Evolutionary conservation across 2,888 invertebrate genomes (phyloP).

Genomic region (Cryptus viduatorius): DNA sequence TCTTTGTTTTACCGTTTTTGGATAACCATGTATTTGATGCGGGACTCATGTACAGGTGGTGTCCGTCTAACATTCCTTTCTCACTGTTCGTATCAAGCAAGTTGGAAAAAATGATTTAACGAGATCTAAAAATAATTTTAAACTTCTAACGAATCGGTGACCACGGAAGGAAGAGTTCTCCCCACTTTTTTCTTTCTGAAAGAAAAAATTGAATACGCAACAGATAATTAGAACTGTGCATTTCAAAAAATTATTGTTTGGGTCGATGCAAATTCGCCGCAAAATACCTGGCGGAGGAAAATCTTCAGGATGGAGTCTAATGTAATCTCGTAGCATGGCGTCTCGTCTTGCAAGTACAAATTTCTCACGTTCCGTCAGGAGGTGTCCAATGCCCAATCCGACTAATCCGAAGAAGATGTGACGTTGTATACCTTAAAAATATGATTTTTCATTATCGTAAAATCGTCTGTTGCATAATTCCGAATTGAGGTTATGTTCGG

Average conservation of each 20-base stretch:
- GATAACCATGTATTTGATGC: slow-evolving; percentile 54
- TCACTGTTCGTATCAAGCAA: slow-evolving; percentile 32
- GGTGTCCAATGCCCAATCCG: slow-evolving; percentile 64
- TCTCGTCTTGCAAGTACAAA: slow-evolving; percentile 71
- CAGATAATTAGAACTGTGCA: neutral
- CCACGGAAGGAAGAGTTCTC: slow-evolving; percentile 76
- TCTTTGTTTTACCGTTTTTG: neutral
- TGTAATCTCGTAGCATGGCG: slow-evolving; percentile 77
- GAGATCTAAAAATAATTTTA: slow-evolving; percentile 62
- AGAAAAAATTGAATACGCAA: slow-evolving; percentile 30
- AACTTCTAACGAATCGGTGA: slow-evolving; percentile 76
- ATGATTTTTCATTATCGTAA: slow-evolving; percentile 5
- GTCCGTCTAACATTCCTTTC: slow-evolving; percentile 49
- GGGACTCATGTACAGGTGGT: slow-evolving; percentile 60
- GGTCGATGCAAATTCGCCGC: neutral
- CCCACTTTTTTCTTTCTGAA: slow-evolving; percentile 74
- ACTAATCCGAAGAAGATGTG: slow-evolving; percentile 28
- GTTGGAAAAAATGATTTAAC: slow-evolving; percentile 53
- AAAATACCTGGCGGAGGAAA: slow-evolving; percentile 79
- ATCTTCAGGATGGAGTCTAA: slow-evolving; percentile 80
- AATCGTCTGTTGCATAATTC: slow-evolving; percentile 55
- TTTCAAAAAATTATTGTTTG: neutral
- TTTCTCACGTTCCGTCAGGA: slow-evolving; percentile 16
- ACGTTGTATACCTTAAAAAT: slow-evolving; percentile 71
- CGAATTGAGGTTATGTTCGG: slow-evolving; percentile 33